Percentiles rank a stretch among this genome's conserved stretches.
phyloP scores from a whole-genome alignment of 2,888 invertebrate genomes.

The Thereva nobilitata region DNA sequence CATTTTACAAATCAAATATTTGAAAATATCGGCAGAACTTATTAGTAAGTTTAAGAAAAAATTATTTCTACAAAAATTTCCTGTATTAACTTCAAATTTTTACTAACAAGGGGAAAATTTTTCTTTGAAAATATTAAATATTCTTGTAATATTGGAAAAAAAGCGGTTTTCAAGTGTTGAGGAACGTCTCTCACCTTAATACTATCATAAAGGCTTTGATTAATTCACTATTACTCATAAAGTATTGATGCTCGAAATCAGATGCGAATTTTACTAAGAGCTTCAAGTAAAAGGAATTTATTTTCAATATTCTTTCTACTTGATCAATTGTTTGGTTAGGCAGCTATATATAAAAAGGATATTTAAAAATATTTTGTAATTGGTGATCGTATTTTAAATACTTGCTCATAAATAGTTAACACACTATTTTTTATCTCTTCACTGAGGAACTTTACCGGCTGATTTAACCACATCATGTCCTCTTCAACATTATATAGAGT shows the following conservation, averaged over 20 bases:
- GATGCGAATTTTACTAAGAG: slow-evolving; percentile 25
- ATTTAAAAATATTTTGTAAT: slow-evolving; percentile 1
- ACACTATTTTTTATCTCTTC: slow-evolving; percentile 34
- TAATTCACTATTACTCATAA: slow-evolving; percentile 21
- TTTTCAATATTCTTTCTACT: slow-evolving; percentile 26
- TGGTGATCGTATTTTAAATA: background rate
- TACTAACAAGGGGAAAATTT: too few species aligned
- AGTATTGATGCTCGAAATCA: slow-evolving; percentile 24
- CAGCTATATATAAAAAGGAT: background rate
- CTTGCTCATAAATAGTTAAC: slow-evolving; percentile 12
- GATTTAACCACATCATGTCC: slow-evolving; percentile 17
- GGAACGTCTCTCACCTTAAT: background rate
- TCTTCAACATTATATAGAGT: background rate
- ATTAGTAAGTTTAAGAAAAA: too few species aligned
- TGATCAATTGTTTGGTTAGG: background rate
- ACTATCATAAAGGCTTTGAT: slow-evolving; percentile 7
- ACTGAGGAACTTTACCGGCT: slow-evolving; percentile 34
- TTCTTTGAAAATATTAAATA: too few species aligned
- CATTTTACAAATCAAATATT: too few species aligned
- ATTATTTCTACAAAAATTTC: too few species aligned
- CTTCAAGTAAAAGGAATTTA: slow-evolving; percentile 35
- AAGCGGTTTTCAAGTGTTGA: too few species aligned
- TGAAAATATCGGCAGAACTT: too few species aligned
- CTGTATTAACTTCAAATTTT: too few species aligned
- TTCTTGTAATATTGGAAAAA: too few species aligned